Percentiles rank a stretch among this genome's conserved stretches.
These are phyloP conservation scores for Chrysocyon brachyurus DNA, from an alignment of 2,797 vertebrate species.

Conservation along the genomic window DNA sequence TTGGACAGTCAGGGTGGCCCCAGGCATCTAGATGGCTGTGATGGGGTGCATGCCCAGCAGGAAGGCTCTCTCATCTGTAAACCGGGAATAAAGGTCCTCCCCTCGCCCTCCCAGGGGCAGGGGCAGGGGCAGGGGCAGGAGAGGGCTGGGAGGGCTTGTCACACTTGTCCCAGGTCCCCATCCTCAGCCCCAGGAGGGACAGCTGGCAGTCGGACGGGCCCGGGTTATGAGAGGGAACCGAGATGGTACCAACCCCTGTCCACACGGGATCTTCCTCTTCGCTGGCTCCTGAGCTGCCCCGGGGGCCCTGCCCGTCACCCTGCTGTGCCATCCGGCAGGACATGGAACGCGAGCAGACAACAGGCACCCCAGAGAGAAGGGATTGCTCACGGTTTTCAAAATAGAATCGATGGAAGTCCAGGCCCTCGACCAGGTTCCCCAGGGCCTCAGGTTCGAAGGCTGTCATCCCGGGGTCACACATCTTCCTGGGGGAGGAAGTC, in stretches of 20 bases:
- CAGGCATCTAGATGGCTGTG: not conserved
- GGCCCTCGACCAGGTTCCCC: conserved; percentile 97
- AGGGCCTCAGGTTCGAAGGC: conserved; percentile 98
- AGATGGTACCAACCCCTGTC: conserved; percentile 70
- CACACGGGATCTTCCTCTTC: conserved; percentile 48
- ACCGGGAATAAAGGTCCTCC: not conserved
- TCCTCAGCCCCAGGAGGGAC: not conserved
- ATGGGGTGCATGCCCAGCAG: not conserved
- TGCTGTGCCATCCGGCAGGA: conserved; percentile 79
- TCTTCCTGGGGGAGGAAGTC: conserved; percentile 92
- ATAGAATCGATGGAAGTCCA: conserved; percentile 99
- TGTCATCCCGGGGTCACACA: conserved; percentile 98
- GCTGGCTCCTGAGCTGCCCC: conserved; percentile 53
- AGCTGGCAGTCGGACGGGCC: not conserved
- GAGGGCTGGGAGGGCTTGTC: not conserved
- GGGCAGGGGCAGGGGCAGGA: not conserved
- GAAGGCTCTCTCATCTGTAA: not conserved
- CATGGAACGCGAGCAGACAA: conserved; percentile 64
- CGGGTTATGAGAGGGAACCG: conserved; percentile 46
- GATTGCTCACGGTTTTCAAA: conserved; percentile 97
- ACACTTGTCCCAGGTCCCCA: not conserved
- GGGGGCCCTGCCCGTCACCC: conserved; percentile 72
- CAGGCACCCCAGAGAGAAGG: conserved; percentile 73
- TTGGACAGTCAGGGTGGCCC: not conserved
- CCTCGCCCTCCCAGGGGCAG: not conserved